Percentiles rank a stretch among this genome's conserved stretches.
These are phyloP conservation scores for Hippoglossus stenolepis DNA, from an alignment of 2,113 vertebrate genomes.

Conservation along the genomic window DNA sequence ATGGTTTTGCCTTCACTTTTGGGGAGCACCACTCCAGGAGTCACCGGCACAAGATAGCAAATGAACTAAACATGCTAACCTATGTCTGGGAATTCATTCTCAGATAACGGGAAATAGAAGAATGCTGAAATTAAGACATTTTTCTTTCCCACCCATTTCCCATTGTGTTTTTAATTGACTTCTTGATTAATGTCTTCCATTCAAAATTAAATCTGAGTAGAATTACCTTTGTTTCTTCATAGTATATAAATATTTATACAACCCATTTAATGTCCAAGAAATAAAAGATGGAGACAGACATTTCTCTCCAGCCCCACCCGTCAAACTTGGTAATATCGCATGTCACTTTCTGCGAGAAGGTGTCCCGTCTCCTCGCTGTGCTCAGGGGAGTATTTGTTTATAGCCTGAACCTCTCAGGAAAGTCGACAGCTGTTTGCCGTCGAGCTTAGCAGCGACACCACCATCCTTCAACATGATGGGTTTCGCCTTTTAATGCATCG, in stretches of 20 bases:
- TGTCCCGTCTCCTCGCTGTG: constrained; percentile 23
- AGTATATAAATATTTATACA: not conserved
- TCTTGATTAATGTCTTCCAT: not conserved
- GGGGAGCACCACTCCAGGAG: too few species aligned
- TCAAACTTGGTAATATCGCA: constrained; percentile 2
- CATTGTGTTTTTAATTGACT: too few species aligned
- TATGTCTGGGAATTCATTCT: not conserved
- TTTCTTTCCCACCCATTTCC: too few species aligned
- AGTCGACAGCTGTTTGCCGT: constrained; percentile 80
- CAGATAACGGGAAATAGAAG: not conserved
- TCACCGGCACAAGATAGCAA: too few species aligned
- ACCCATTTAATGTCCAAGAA: not conserved
- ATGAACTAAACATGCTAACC: too few species aligned
- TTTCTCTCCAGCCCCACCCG: not conserved
- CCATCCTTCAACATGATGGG: constrained; percentile 77
- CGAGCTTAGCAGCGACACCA: constrained; percentile 41
- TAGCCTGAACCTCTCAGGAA: constrained; percentile 65
- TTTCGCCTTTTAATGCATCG: constrained; percentile 86
- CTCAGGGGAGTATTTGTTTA: constrained; percentile 73
- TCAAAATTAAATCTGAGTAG: not conserved
- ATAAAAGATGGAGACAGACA: not conserved
- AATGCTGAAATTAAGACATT: too few species aligned
- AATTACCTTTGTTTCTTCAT: not conserved
- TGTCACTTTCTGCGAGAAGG: constrained; percentile 8
- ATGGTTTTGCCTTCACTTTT: too few species aligned